Percentiles rank a stretch among this genome's conserved stretches.
Conservation (phyloP, 2,888 invertebrate species). For the Micropterix aruncella region DNA sequence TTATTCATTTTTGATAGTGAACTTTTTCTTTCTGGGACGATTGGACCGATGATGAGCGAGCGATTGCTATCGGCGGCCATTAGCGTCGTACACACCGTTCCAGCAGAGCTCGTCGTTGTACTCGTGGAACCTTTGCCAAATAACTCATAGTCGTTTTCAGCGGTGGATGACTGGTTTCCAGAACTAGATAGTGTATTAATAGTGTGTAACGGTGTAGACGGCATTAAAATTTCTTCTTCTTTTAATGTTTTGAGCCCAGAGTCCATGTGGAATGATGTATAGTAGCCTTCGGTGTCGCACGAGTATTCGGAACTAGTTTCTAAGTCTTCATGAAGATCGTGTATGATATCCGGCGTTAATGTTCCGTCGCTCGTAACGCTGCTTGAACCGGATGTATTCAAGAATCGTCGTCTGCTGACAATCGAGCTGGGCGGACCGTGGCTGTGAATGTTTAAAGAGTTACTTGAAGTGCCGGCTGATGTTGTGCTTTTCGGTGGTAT, state of each 20-base stretch:
- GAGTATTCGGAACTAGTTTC: constrained; percentile 88
- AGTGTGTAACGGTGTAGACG: constrained; percentile 58
- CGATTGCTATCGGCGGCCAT: constrained; percentile 53
- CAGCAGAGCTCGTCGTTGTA: constrained; percentile 81
- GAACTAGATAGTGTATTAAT: constrained; percentile 57
- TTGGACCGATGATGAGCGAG: constrained; percentile 51
- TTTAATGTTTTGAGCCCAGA: constrained; percentile 79
- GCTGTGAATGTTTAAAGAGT: constrained; percentile 46
- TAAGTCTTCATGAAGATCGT: constrained; percentile 67
- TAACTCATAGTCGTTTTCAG: constrained; percentile 81
- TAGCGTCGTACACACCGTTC: constrained; percentile 76
- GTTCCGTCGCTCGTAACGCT: constrained; percentile 79
- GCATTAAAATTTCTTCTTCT: constrained; percentile 50
- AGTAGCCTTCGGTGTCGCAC: constrained; percentile 94
- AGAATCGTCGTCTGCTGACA: constrained; percentile 48
- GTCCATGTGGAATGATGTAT: constrained; percentile 95
- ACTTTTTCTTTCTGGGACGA: constrained; percentile 72
- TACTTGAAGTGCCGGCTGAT: constrained; percentile 52
- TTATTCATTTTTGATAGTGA: constrained; percentile 48
- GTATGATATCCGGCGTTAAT: constrained; percentile 68
- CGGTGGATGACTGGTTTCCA: constrained; percentile 54
- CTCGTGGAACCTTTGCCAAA: constrained; percentile 87
- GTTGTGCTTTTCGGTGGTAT: constrained; percentile 57
- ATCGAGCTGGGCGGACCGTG: constrained; percentile 56
- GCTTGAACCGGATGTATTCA: constrained; percentile 65